Conservation (phyloP, 2,888 invertebrate species). For the Trachelus iudaicus region DNA sequence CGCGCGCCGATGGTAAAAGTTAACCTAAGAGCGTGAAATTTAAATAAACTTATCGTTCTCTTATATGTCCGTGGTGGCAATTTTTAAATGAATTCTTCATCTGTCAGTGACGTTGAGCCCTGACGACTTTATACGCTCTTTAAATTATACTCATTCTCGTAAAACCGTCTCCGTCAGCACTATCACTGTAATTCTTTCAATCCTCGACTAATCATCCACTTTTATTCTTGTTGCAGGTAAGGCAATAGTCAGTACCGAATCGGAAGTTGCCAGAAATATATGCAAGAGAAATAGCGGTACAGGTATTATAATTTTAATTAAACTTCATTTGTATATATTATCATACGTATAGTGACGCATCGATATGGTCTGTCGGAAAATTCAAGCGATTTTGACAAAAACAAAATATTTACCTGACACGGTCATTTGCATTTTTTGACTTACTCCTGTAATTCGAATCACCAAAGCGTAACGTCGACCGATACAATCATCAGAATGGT, state of each 20-base stretch:
- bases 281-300: not conserved
- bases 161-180: not conserved
- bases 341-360: not conserved
- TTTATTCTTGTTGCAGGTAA: not conserved
- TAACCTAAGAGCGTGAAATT: not conserved
- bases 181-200: not conserved
- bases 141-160: not conserved
- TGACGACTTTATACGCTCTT: not conserved
- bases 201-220: not conserved
- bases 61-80: not conserved
- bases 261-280: not conserved
- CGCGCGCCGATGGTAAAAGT: not conserved
- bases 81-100: not conserved
- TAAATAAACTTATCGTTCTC: slow-evolving; percentile 8
- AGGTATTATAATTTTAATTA: not conserved
- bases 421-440: not conserved
- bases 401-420: not conserved
- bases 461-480: not conserved
- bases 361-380: not conserved
- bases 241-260: not conserved
- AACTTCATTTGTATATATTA: not conserved
- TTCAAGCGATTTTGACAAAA: not conserved
- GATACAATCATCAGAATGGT: not conserved
- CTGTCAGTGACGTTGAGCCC: not conserved
- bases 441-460: not conserved